phyloP scores from a whole-genome alignment of 2,888 invertebrate genomes.

The Pherbina coryleti region DNA sequence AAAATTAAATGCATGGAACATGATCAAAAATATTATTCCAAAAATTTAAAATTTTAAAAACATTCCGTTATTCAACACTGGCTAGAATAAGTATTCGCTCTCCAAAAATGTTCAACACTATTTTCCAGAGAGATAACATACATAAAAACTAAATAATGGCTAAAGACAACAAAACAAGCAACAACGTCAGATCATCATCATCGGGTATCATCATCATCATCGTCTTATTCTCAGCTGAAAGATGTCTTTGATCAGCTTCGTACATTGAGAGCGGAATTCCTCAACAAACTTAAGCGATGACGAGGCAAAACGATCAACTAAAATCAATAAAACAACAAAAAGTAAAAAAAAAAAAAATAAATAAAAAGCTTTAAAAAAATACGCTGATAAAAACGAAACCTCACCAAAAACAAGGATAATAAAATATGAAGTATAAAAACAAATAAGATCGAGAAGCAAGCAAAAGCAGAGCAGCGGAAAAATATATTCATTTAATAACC shows the following conservation, averaged over 20 bases:
- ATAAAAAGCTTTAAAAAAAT: not conserved
- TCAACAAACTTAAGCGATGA: slow-evolving; percentile 46
- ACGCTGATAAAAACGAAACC: slow-evolving; percentile 23
- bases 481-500: slow-evolving; percentile 45
- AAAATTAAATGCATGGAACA: no score
- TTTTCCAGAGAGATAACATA: no score
- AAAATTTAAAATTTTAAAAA: no score
- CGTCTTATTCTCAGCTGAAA: slow-evolving; percentile 2
- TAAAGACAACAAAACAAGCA: not conserved
- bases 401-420: slow-evolving; percentile 12
- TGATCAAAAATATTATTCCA: no score
- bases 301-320: slow-evolving; percentile 46
- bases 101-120: no score
- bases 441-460: slow-evolving; percentile 38
- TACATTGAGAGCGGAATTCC: slow-evolving; percentile 29
- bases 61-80: no score
- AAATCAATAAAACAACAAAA: slow-evolving; percentile 30
- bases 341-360: not conserved
- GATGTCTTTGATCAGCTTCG: not conserved
- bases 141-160: not conserved
- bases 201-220: slow-evolving; percentile 21
- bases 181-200: slow-evolving; percentile 45
- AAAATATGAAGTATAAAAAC: slow-evolving; percentile 38
- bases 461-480: slow-evolving; percentile 45
- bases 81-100: no score